Evolutionary conservation across 2,797 vertebrate species (phyloP).

Genomic region (Sciurus vulgaris): DNA sequence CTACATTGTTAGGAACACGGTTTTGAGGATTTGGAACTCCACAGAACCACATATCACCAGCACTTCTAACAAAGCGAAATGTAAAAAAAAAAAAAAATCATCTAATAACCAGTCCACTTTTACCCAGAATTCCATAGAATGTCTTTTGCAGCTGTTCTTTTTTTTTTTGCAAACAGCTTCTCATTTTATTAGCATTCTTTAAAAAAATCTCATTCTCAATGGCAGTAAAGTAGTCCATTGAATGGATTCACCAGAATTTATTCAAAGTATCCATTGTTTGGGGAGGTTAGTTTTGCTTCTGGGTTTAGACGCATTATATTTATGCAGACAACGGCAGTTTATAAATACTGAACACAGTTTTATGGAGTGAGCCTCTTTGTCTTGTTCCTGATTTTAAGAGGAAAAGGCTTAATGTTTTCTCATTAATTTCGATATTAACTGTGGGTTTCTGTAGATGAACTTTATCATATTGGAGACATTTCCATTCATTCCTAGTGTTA

Average conservation of each 20-base stretch:
- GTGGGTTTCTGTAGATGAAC: neutral
- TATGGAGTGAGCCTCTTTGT: neutral
- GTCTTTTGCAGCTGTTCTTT: neutral
- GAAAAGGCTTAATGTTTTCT: constrained; percentile 10
- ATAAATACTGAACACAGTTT: neutral
- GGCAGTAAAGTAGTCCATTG: neutral
- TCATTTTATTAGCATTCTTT: constrained; percentile 25
- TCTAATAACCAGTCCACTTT: neutral
- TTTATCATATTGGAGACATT: neutral
- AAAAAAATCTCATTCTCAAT: neutral
- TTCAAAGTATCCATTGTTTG: constrained; percentile 32
- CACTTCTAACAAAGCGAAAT: neutral
- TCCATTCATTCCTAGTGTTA: neutral
- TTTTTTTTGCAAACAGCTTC: constrained; percentile 29
- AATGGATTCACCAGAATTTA: neutral
- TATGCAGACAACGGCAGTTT: constrained; percentile 7
- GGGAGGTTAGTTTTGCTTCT: neutral
- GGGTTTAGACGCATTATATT: neutral
- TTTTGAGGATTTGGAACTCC: too few species aligned
- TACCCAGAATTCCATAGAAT: neutral
- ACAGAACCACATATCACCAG: neutral
- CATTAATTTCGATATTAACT: neutral
- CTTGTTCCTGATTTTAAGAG: constrained; percentile 26
- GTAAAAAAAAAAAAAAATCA: neutral
- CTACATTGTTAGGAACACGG: neutral